phyloP scores from a whole-genome alignment of 1,140 invertebrate species.

The Saccostrea glomerata region DNA sequence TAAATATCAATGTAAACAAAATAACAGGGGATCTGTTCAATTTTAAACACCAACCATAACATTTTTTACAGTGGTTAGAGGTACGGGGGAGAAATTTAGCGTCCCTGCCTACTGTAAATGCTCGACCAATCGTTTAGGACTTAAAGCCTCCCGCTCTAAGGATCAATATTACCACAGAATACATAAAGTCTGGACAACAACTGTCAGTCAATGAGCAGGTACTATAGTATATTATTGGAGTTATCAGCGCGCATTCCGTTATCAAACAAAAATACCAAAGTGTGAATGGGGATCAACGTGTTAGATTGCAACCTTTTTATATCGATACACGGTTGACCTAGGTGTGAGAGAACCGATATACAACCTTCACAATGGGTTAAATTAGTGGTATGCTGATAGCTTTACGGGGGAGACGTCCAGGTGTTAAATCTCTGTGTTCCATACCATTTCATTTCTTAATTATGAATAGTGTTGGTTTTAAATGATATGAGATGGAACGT shows the following conservation, averaged over 20 bases:
- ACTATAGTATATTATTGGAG: neutral
- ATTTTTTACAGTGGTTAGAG: too few relatives aligned
- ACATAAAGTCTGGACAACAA: neutral
- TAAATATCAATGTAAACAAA: too few relatives aligned
- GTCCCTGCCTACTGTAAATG: neutral
- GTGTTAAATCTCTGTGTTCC: conserved; percentile 14
- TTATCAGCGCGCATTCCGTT: conserved; percentile 23
- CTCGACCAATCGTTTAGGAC: conserved; percentile 1
- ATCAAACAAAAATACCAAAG: conserved; percentile 11
- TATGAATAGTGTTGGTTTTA: neutral
- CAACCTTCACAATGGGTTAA: conserved; percentile 8
- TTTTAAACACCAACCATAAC: too few relatives aligned
- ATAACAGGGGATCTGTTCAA: too few relatives aligned
- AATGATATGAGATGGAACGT: neutral
- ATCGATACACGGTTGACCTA: neutral
- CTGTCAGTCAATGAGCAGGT: neutral
- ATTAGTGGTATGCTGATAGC: conserved; percentile 21
- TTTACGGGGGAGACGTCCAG: neutral
- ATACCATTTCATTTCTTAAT: conserved; percentile 26
- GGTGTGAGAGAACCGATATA: conserved; percentile 27
- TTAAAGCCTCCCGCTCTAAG: conserved; percentile 3
- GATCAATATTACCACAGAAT: neutral
- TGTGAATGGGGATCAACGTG: conserved; percentile 20
- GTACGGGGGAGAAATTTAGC: too few relatives aligned
- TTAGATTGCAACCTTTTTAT: conserved; percentile 10